Base-by-base conservation (phyloP, 1,140 invertebrate genomes). In the Penaeus vannamei region DNA sequence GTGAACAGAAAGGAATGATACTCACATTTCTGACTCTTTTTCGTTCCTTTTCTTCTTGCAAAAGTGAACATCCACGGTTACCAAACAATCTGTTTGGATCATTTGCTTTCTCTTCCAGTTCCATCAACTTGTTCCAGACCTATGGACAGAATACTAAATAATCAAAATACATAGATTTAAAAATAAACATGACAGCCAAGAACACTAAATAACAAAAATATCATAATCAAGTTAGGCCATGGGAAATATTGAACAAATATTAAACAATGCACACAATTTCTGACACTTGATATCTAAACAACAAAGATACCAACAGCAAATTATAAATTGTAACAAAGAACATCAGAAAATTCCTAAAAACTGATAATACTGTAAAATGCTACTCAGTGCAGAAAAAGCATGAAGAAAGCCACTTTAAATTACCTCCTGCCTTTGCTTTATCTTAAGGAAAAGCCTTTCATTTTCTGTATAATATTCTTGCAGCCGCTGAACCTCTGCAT, bases 11-110 rank as follows among this genome's bases (percentile, higher is more conserved):
- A 14, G 60, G 1, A 64, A 46, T 14, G 23, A 32, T 72, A 87
- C 85, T 85, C 91, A 94, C 94, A 92, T 96, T 96, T 61, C 94
- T 95, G 1, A 95, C 93, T 19, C 95, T 94, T 92, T 97, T 98
- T 14, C 97, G 94, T 92, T 97, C 96, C 91, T 96, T 97, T 93
- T 98, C 97, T 92, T 98, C 97, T 59, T 94, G 94, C 0, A 98
- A 93, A 20, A 98, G 93, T 91, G 96, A 95, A 0, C 97, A 96
- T 10, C 97, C 97, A 66, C 97, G 94, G 93, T 98, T 97, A 86
- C 97, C 95, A 92, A 96, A 97, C 1, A 92, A 64, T 4, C 97
- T 94, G 90, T 96, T 95, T 0, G 96, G 96, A 92, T 97, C 96
- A 46, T 94, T 94, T 0, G 95, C 95, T 91, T 95, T 95, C 84